phyloP scores from a whole-genome alignment of 1,140 invertebrate genomes.

The Lithobius niger region DNA sequence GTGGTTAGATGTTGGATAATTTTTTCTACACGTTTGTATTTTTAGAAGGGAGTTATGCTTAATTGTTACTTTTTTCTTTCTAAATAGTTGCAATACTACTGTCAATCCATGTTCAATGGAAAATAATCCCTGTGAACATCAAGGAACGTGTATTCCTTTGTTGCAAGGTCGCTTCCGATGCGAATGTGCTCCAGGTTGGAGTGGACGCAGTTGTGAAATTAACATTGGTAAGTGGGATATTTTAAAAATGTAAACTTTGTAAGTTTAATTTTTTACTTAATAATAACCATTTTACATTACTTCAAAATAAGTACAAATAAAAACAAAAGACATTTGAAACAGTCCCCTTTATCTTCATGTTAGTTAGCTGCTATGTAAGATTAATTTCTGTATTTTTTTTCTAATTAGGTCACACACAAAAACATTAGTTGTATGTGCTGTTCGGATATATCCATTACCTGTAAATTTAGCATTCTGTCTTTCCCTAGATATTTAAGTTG shows the following conservation, averaged over 20 bases:
- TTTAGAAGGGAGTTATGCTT: too few species aligned
- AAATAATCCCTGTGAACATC: constrained; percentile 79
- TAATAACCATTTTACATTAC: too few species aligned
- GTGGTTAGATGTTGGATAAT: too few species aligned
- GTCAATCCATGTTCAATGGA: constrained; percentile 73
- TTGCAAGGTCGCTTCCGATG: constrained; percentile 77
- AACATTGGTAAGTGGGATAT: constrained; percentile 64
- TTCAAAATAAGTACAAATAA: constrained; percentile 1
- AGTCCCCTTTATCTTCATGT: not conserved
- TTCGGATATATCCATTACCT: too few species aligned
- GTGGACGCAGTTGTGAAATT: constrained; percentile 82
- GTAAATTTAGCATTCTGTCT: too few species aligned
- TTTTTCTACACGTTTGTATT: too few species aligned
- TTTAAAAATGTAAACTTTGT: constrained; percentile 7
- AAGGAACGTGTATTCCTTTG: constrained; percentile 71
- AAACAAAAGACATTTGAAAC: constrained; percentile 11
- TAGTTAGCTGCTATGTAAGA: too few species aligned
- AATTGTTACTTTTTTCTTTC: too few species aligned
- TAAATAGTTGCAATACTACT: constrained; percentile 25
- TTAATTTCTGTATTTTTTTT: too few species aligned
- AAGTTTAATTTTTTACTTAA: constrained; percentile 11
- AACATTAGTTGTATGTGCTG: too few species aligned
- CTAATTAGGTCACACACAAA: too few species aligned
- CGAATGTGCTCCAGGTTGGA: constrained; percentile 85
- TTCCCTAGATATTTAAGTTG: too few species aligned